Conservation (phyloP, 2,113 vertebrate genomes). For the Heptranchias perlo region DNA sequence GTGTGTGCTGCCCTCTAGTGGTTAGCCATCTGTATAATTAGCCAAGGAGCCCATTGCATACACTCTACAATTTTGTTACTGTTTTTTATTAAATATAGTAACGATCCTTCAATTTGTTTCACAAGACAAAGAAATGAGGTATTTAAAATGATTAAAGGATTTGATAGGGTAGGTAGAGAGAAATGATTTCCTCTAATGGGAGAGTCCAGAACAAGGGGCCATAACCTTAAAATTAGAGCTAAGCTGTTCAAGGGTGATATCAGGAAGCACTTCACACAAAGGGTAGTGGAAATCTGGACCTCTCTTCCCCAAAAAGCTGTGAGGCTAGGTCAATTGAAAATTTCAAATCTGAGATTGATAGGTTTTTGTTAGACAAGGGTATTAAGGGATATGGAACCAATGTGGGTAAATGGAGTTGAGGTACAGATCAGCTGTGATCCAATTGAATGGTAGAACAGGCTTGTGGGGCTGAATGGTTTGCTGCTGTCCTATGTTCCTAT, state of each 20-base stretch:
- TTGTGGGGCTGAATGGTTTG: not conserved
- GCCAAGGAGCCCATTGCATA: not conserved
- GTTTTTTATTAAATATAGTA: too few species aligned
- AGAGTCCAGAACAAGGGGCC: not conserved
- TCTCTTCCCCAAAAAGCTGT: not conserved
- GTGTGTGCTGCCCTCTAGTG: conserved; percentile 33
- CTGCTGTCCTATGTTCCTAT: not conserved
- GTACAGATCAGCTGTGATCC: not conserved
- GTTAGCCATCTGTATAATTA: not conserved
- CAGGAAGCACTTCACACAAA: not conserved
- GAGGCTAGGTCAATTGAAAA: not conserved
- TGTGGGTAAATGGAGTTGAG: not conserved
- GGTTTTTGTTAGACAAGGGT: not conserved
- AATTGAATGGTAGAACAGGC: not conserved
- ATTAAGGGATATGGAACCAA: not conserved
- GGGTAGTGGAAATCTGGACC: not conserved
- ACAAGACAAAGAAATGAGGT: not conserved
- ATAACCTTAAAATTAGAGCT: not conserved
- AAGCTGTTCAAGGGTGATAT: not conserved
- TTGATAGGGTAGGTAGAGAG: not conserved
- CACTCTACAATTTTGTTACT: not conserved
- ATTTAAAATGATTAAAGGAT: not conserved
- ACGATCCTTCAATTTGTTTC: not conserved
- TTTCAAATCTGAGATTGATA: not conserved
- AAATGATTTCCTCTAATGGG: not conserved